Evolutionary conservation across 2,113 vertebrate genomes (phyloP).

Genomic region (Rostratula benghalensis): DNA sequence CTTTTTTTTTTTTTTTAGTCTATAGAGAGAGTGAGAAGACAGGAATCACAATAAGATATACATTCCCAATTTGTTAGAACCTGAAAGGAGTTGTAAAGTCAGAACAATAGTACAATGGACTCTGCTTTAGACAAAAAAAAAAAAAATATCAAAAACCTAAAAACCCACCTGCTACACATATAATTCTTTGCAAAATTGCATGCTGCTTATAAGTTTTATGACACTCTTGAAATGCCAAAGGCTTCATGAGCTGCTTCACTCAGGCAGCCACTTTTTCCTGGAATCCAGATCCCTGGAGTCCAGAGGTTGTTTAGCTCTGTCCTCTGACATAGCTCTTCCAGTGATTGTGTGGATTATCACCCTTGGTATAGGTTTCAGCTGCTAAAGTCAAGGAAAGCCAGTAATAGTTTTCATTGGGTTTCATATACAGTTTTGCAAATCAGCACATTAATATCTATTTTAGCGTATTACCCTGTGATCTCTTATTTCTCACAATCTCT

Average conservation of each 20-base stretch:
- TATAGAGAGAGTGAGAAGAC: not conserved
- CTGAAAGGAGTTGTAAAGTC: not conserved
- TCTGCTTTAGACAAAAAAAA: not conserved
- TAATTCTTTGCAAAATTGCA: not conserved
- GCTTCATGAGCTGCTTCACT: not conserved
- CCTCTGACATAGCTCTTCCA: not conserved
- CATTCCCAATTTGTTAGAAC: not conserved
- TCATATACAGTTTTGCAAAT: not conserved
- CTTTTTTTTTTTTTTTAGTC: not conserved
- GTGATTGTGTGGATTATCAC: not conserved
- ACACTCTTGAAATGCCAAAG: not conserved
- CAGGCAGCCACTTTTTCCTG: not conserved
- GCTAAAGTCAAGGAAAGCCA: not conserved
- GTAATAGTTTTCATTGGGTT: not conserved
- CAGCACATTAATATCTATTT: not conserved
- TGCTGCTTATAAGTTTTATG: not conserved
- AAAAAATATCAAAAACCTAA: not conserved
- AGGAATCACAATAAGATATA: not conserved
- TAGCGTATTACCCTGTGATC: not conserved
- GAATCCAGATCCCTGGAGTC: not conserved
- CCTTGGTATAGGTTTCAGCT: not conserved
- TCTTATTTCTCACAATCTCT: not conserved
- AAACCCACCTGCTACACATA: not conserved
- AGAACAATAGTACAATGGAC: not conserved
- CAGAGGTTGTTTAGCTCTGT: not conserved